Base-by-base conservation (phyloP, 2,113 vertebrate genomes). In the Scartelaos histophorus region DNA sequence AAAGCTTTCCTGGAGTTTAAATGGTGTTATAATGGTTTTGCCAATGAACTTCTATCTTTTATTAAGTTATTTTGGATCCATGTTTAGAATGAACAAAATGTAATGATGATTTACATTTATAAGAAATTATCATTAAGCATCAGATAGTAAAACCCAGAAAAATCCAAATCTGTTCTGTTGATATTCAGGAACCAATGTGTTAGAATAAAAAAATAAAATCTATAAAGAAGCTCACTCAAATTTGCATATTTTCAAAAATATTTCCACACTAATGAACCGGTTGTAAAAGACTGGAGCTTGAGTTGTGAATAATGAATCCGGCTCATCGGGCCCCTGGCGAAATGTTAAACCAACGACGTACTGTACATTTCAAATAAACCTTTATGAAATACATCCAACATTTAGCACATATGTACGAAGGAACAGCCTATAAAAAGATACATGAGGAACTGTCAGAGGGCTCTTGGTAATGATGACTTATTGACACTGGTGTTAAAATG, bases 311-410 rank as follows among this genome's bases (percentile, higher is more conserved):
- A 66, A 22, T 66, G 38, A 24, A 22, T 24, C 5, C 21, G 15
- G n/a, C 43, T 47, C 43, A 7, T 10, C 43, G 6, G 21, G 64
- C 38, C n/a, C 35, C 11, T 24, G 43, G 21, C 21, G 16, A 38
- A 46, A 66, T 24, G 34, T 43, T n/a, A 38, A 64, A 43, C 34
- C 61, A n/a, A 34, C 61, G n/a, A n/a, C 21, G 61, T 64, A 43
- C 61, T n/a, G 34, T 64, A 21, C 61, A n/a, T 35, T 35, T 64
- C 29, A 64, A 64, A 64, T 38, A 64, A 43, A 64, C 17, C 34
- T 64, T 64, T n/a, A 64, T 12, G 61, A 64, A n/a, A 43, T 43
- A 38, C 38, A 35, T 43, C 38, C 34, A 64, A 43, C 17, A 43
- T 43, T 43, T 19, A 38, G 61, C 61, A 64, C 34, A 38, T 38